Base-by-base conservation (phyloP, 1,140 invertebrate species). In the Neodiprion pinetum region DNA sequence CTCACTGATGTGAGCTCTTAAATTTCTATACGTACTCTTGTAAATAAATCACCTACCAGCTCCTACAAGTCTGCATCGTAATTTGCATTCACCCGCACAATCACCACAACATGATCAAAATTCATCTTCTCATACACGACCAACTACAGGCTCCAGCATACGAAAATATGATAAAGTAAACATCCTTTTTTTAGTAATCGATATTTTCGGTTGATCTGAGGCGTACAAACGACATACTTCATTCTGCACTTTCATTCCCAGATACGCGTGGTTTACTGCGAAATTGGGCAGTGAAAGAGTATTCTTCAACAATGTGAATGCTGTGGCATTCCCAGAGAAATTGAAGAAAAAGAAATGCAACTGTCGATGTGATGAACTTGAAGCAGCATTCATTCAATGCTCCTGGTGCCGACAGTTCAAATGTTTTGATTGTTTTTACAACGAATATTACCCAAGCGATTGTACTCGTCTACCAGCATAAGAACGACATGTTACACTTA, bases 131-230 rank as follows among this genome's bases (percentile, higher is more conserved):
- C 12, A 71, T 77, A 23, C 73, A 77, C 50, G 72, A 77, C 67
- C 75, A 77, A 40, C 48, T 80, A 48, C 50, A 28, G 17, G 71
- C 76, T n/a, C 12, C 17, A 48, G 21, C 61, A n/a, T 80, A 74
- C 28, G 21, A 75, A 75, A 48, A 70, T 14, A 80, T 80, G 79
- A 67, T 80, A 48, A 67, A 68, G 23, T 80, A 79, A 74, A 72
- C 77, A 12, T 80, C 76, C 73, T 76, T 73, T 49, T 72, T 69
- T 21, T n/a, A n/a, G 8, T 40, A 71, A 74, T 48, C 14, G 70
- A 71, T 53, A 53, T 53, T 53, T 17, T 53, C 50, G 50, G 50
- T 53, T 53, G 50, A 53, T 53, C 50, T 53, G 50, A 17, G 17
- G 17, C 14, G 14, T 53, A 53, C 50, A 53, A 10, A 53, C 50